phyloP scores from a whole-genome alignment of 92 coral and sea anemone species.

The Actinernus sp. region DNA sequence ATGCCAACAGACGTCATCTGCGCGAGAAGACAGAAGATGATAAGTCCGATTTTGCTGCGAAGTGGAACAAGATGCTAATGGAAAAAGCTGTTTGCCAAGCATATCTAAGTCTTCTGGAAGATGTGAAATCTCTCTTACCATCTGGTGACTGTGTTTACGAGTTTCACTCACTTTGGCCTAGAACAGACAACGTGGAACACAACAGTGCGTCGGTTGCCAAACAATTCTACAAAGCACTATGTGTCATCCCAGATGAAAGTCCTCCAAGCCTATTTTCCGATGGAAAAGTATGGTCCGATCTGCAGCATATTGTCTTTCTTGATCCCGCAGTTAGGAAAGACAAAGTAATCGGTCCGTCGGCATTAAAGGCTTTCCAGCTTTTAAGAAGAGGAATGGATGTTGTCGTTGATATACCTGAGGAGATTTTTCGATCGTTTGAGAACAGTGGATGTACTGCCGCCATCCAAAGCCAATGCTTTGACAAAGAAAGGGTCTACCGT shows the following conservation, averaged over 20 bases:
- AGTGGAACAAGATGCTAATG: slow-evolving; percentile 69
- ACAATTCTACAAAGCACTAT: not conserved
- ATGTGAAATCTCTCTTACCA: slow-evolving; percentile 15
- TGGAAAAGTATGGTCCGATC: slow-evolving; percentile 43
- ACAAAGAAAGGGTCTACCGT: slow-evolving; percentile 52
- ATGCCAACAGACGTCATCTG: slow-evolving; percentile 74
- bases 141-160: not conserved
- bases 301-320: slow-evolving; percentile 43
- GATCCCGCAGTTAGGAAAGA: slow-evolving; percentile 41
- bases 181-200: not conserved
- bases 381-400: not conserved
- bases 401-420: slow-evolving; percentile 52
- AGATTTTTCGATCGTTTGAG: slow-evolving; percentile 44
- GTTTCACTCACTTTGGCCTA: slow-evolving; percentile 70
- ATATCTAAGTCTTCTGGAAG: slow-evolving; percentile 59
- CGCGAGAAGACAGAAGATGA: slow-evolving; percentile 73
- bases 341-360: slow-evolving; percentile 34
- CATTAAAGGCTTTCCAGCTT: slow-evolving; percentile 21
- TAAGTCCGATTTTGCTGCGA: slow-evolving; percentile 53
- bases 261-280: slow-evolving; percentile 38
- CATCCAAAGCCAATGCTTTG: slow-evolving; percentile 32
- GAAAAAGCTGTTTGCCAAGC: slow-evolving; percentile 45
- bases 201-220: slow-evolving; percentile 3
- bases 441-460: slow-evolving; percentile 13
- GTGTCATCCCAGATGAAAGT: not conserved